These are phyloP conservation scores for Porites australiensis DNA, from an alignment of 64 coral and sea anemone species.

Conservation along the genomic window DNA sequence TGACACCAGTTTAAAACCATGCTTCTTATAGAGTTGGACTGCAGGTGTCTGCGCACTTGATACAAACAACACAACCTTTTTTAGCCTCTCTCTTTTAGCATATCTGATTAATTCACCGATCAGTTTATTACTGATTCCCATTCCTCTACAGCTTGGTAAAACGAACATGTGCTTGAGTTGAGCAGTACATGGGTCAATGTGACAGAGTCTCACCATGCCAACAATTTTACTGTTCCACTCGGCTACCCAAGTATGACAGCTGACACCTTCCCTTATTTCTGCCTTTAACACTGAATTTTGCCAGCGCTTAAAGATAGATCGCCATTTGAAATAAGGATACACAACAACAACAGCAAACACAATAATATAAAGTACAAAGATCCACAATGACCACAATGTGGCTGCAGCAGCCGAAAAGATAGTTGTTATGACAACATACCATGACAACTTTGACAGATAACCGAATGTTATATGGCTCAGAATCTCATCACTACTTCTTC, in stretches of 20 bases:
- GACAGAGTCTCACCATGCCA: slow-evolving; percentile 39
- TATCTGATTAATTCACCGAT: not conserved
- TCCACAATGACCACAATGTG: not conserved
- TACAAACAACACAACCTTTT: not conserved
- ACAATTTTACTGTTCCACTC: slow-evolving; percentile 32
- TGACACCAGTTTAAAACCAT: not conserved
- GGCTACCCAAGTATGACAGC: slow-evolving; percentile 28
- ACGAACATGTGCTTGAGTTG: slow-evolving; percentile 52
- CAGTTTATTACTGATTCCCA: slow-evolving; percentile 14
- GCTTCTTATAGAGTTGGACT: slow-evolving; percentile 10
- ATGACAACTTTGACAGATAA: not conserved
- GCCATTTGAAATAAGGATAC: not conserved
- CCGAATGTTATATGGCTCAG: not conserved
- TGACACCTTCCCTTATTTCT: slow-evolving; percentile 38
- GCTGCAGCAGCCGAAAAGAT: not conserved
- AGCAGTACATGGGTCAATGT: not conserved
- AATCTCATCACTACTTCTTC: not conserved
- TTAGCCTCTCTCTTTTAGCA: slow-evolving; percentile 8
- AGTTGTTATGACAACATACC: not conserved
- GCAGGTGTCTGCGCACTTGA: slow-evolving; percentile 21
- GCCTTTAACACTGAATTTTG: not conserved
- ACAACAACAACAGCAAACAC: not conserved
- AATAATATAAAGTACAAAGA: not conserved
- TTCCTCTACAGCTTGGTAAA: not conserved
- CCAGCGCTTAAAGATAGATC: not conserved